Evolutionary conservation across 2,888 invertebrate species (phyloP).

Genomic region (Cynaeus angustus): DNA sequence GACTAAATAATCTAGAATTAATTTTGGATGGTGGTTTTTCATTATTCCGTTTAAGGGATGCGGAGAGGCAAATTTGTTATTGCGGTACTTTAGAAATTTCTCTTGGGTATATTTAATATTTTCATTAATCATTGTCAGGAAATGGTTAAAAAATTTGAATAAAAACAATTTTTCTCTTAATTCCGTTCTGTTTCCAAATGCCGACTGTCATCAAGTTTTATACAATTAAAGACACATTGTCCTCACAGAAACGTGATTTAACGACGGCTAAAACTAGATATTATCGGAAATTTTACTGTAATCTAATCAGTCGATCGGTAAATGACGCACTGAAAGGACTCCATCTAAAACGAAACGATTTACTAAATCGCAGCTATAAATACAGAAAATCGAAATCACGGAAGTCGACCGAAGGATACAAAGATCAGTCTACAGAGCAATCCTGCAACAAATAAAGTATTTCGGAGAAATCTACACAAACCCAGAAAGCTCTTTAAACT

Average conservation of each 20-base stretch:
- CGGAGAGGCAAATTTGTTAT: conserved; percentile 9
- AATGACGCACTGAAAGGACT: conserved; percentile 49
- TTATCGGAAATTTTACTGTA: conserved; percentile 18
- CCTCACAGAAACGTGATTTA: too few species aligned
- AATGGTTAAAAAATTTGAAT: background rate
- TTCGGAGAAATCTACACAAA: background rate
- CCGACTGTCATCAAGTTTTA: too few species aligned
- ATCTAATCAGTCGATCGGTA: conserved; percentile 54
- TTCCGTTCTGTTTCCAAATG: too few species aligned
- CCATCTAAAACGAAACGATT: conserved; percentile 51
- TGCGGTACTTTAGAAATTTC: conserved; percentile 11
- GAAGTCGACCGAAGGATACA: conserved; percentile 42
- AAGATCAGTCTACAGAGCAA: conserved; percentile 44
- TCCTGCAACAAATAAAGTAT: conserved; percentile 46
- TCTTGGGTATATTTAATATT: conserved; percentile 12
- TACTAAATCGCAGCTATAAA: conserved; percentile 51
- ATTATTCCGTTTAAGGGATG: conserved; percentile 17
- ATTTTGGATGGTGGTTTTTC: conserved; percentile 23
- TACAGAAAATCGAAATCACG: conserved; percentile 51
- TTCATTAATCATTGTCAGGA: background rate
- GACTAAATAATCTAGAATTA: conserved; percentile 27
- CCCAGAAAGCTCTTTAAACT: conserved; percentile 4
- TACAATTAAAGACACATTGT: too few species aligned
- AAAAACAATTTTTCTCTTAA: conserved; percentile 5
- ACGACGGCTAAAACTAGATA: background rate